phyloP scores from a whole-genome alignment of 1,140 invertebrate species.

The Arctopsyche grandis region DNA sequence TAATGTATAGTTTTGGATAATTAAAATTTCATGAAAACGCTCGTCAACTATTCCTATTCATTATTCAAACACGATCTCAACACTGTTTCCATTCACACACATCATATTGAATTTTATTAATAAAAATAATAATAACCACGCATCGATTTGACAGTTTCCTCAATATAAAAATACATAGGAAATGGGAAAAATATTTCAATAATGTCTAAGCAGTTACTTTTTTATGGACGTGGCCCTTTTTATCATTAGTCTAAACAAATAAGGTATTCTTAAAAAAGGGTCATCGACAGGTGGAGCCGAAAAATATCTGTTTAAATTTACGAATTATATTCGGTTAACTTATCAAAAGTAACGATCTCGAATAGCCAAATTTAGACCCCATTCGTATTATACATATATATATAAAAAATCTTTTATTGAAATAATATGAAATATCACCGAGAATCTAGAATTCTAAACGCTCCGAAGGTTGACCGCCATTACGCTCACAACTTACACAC shows the following conservation, averaged over 20 bases:
- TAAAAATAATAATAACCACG: too few species aligned
- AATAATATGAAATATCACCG: constrained; percentile 8
- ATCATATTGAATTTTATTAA: too few species aligned
- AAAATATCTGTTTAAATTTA: constrained; percentile 35
- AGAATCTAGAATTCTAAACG: too few species aligned
- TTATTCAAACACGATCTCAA: too few species aligned
- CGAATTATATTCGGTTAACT: constrained; percentile 28
- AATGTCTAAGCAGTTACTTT: background rate
- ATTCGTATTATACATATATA: background rate
- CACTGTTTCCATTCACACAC: too few species aligned
- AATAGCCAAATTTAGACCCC: background rate
- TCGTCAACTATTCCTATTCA: too few species aligned
- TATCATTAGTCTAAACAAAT: constrained; percentile 35
- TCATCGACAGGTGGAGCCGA: constrained; percentile 33
- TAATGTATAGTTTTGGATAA: background rate
- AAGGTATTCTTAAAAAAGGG: constrained; percentile 27
- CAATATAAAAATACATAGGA: background rate
- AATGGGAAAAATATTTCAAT: background rate
- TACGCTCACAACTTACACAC: background rate
- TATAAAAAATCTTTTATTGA: background rate
- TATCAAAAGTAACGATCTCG: constrained; percentile 3
- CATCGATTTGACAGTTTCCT: too few species aligned
- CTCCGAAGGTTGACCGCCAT: background rate
- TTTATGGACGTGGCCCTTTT: constrained; percentile 13
- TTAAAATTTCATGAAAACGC: too few species aligned